Evolutionary conservation across 2,888 invertebrate genomes (phyloP).

Genomic region (Metellina segmentata): DNA sequence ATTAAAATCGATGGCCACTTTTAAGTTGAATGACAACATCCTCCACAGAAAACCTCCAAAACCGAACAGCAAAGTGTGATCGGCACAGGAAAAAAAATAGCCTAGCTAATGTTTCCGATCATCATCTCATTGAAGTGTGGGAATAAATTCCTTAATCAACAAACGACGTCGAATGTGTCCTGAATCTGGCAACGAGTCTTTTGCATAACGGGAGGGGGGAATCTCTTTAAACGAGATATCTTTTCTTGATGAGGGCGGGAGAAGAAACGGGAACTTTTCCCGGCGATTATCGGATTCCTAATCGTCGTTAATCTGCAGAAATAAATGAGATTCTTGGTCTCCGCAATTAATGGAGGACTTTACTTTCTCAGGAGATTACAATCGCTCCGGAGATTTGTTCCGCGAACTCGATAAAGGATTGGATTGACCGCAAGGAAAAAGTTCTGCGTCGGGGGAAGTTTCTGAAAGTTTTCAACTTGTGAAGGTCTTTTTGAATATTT

Average conservation of each 20-base stretch:
- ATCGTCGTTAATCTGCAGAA: slow-evolving; percentile 57
- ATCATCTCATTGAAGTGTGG: slow-evolving; percentile 23
- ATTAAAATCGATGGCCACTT: slow-evolving; percentile 50
- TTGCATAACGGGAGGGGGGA: slow-evolving; percentile 35
- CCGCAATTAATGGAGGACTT: slow-evolving; percentile 55
- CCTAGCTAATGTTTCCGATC: slow-evolving; percentile 41
- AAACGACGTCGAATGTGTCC: slow-evolving; percentile 10
- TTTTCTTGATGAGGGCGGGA: slow-evolving; percentile 42
- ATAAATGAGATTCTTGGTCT: slow-evolving; percentile 57
- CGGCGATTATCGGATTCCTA: slow-evolving; percentile 55
- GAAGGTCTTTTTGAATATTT: background rate
- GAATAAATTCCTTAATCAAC: slow-evolving; percentile 48
- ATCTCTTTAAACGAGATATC: slow-evolving; percentile 35
- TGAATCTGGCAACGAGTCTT: slow-evolving; percentile 18
- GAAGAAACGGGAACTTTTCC: slow-evolving; percentile 20
- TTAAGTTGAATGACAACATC: slow-evolving; percentile 8
- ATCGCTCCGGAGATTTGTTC: slow-evolving; percentile 20
- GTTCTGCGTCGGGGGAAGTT: background rate
- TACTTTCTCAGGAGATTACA: slow-evolving; percentile 36
- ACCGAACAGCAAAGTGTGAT: background rate
- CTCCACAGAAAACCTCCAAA: slow-evolving; percentile 18
- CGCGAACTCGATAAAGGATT: background rate
- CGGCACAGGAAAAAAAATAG: background rate
- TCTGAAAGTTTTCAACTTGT: background rate
- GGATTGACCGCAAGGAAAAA: slow-evolving; percentile 12